phyloP scores from a whole-genome alignment of 2,888 invertebrate genomes.

The Fragum whitleyi region DNA sequence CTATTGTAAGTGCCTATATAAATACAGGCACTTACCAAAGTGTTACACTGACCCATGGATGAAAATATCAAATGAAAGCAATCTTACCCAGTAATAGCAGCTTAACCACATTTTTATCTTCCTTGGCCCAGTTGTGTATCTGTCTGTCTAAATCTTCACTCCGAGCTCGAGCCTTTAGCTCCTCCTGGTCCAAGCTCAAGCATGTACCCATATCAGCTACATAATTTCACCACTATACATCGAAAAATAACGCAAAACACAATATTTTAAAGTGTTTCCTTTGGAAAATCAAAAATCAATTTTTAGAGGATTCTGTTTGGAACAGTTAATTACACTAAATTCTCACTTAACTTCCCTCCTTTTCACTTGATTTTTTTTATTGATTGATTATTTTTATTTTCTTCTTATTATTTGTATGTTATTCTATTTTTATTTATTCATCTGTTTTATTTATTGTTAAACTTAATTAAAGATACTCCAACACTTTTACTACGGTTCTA shows the following conservation, averaged over 20 bases:
- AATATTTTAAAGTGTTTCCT: not conserved
- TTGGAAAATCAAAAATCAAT: not conserved
- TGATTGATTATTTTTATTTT: too few species aligned
- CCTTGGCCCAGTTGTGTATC: slow-evolving; percentile 87
- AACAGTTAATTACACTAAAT: not conserved
- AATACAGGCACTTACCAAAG: too few species aligned
- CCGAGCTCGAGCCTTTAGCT: slow-evolving; percentile 87
- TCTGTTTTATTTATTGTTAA: not conserved
- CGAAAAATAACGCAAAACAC: not conserved
- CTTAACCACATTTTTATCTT: slow-evolving; percentile 88
- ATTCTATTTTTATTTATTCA: not conserved
- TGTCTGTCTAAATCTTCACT: slow-evolving; percentile 89
- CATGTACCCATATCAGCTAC: slow-evolving; percentile 87
- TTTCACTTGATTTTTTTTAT: too few species aligned
- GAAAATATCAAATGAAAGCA: too few species aligned
- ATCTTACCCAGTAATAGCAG: slow-evolving; percentile 88
- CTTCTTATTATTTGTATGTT: not conserved
- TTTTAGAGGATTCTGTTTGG: not conserved
- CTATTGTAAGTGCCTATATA: too few species aligned
- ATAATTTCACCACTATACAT: not conserved
- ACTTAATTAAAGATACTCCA: too few species aligned
- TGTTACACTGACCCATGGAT: too few species aligned
- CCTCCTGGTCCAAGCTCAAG: slow-evolving; percentile 88
- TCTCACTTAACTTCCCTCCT: not conserved
- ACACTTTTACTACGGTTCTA: too few species aligned